Base-by-base conservation (phyloP, 2,888 invertebrate genomes). In the Drosophila cognata region DNA sequence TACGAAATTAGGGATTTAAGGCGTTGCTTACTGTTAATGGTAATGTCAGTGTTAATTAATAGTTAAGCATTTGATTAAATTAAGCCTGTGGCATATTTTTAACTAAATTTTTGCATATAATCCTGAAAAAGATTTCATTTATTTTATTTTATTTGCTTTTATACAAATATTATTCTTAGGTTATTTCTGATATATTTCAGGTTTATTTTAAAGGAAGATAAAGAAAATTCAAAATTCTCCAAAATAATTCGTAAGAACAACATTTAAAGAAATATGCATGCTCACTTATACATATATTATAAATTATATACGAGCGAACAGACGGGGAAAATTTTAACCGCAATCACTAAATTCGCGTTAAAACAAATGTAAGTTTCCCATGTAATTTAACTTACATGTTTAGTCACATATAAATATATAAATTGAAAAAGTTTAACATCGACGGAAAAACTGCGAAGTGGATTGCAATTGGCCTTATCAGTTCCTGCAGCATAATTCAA, bases 1-100 rank as follows among this genome's bases (percentile, higher is more conserved):
- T 82, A 78, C 74, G 85, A 80, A 69, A 88, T 35, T 41, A 68
- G 61, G 64, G 57, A 72, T 62, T 79, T 75, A 63, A 77, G 60
- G 63, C 68, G 67, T 74, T 71, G 29, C 61, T 46, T 46, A 29
- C 36, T 43, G 55, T 70, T 43, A 48, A 33, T 62, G 53, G 21
- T 33, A 53, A 25, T 56, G 18, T 25, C 28, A 55, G 18, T 57
- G 29, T 41, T 50, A 50, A 55, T 55, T 38, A 29, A 28, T 11
- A 25, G 50, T 60, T 35, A 46, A 46, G 29, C 46, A 28, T 28
- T 53, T 48, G n/a, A 33, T 11, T 46, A 8, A 16, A 46, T 21
- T 16, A 18, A 38, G 38, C 18, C 38, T 25, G 16, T 16, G 7
- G 2, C 46, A 21, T 21, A 2, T 46, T 46, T 1, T 46, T 4